Conservation (phyloP, 2,113 vertebrate genomes). For the Larimichthys polyactis region DNA sequence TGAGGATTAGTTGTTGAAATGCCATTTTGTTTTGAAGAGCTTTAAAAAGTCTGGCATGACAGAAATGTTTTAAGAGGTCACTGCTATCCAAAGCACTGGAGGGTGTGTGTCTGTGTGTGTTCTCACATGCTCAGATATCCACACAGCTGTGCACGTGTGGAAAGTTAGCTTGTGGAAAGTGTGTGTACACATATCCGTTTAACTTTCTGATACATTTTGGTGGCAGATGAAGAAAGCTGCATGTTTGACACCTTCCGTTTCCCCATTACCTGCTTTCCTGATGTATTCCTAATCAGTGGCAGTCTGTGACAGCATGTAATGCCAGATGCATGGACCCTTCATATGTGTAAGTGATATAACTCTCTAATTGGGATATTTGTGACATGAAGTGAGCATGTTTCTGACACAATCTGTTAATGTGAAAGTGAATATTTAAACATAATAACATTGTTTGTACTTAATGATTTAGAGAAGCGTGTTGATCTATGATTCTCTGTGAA, state of each 20-base stretch:
- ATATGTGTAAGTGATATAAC: not conserved
- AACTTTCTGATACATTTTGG: constrained; percentile 8
- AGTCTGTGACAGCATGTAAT: not conserved
- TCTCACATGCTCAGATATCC: constrained; percentile 13
- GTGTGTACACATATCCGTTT: not conserved
- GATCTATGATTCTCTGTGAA: not conserved
- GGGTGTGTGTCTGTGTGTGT: constrained; percentile 30
- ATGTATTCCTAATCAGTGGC: not conserved
- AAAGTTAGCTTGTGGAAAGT: constrained; percentile 1
- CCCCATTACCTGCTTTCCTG: no score
- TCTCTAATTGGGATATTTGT: not conserved
- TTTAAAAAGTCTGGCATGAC: constrained; percentile 62
- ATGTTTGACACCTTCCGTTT: constrained; percentile 3
- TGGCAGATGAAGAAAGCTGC: constrained; percentile 1
- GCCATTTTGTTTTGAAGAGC: constrained; percentile 45
- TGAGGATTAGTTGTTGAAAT: constrained; percentile 38
- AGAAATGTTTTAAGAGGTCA: constrained; percentile 46
- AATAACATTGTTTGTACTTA: not conserved
- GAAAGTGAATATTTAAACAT: not conserved
- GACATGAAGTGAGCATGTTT: not conserved
- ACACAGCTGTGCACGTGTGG: constrained; percentile 26
- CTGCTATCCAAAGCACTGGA: constrained; percentile 1
- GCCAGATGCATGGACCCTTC: not conserved
- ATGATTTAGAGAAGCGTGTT: not conserved
- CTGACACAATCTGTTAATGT: not conserved